A percentile compares a stretch with the other conserved stretches of the same genome.
Conservation (phyloP, 64 coral and sea anemone genomes). For the Stichodactyla mertensii region DNA sequence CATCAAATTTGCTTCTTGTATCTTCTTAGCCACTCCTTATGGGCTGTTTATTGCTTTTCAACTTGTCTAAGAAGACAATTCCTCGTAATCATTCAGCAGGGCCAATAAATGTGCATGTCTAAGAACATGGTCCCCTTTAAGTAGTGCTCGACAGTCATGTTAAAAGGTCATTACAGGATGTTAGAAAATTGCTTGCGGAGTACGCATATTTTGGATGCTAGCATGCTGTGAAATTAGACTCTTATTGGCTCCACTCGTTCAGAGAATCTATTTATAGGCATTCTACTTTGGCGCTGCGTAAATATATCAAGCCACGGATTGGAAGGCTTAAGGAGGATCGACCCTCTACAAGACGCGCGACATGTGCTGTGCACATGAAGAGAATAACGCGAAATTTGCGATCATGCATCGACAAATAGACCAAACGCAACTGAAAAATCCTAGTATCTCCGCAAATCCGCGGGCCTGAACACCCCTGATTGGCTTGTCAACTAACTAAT, state of each 20-base stretch:
- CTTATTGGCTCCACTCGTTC: background rate
- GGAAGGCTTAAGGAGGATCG: background rate
- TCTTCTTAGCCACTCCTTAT: background rate
- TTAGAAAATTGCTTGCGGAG: background rate
- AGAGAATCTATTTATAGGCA: background rate
- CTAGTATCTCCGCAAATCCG: too few species aligned
- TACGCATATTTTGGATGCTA: background rate
- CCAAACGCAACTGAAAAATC: too few species aligned
- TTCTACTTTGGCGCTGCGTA: background rate
- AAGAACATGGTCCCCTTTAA: background rate
- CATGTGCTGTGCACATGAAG: background rate
- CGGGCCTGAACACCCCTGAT: too few species aligned
- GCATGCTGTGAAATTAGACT: background rate
- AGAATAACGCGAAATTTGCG: background rate
- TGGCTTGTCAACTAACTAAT: too few species aligned
- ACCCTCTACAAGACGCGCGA: background rate
- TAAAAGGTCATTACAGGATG: background rate
- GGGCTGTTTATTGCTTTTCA: constrained; percentile 1
- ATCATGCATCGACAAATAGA: too few species aligned
- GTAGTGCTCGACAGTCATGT: background rate
- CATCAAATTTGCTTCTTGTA: background rate
- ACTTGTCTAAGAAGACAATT: constrained; percentile 2
- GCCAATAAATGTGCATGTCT: background rate
- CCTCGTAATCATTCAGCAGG: background rate
- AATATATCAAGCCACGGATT: background rate